A percentile compares a stretch with the other conserved stretches of the same genome.
These are phyloP conservation scores for Acanthopagrus latus DNA, from an alignment of 2,797 vertebrate genomes.

Conservation along the genomic window DNA sequence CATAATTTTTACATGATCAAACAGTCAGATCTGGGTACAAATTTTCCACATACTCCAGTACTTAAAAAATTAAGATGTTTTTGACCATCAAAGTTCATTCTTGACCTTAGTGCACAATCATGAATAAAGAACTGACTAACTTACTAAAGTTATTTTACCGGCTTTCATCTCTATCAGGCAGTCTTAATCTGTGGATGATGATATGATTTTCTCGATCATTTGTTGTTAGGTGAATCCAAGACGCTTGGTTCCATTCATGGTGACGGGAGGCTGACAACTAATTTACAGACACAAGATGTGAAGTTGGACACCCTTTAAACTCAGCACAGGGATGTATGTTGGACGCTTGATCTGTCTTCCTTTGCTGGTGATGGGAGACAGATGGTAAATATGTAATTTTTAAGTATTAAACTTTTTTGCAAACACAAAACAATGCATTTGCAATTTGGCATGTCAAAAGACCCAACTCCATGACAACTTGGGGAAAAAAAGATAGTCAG, in stretches of 20 bases:
- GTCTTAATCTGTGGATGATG: no score
- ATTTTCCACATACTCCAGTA: background rate
- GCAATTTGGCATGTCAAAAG: background rate
- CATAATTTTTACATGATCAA: background rate
- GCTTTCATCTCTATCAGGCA: background rate
- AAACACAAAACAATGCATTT: background rate
- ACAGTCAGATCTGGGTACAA: background rate
- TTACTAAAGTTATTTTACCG: background rate
- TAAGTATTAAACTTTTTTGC: no score
- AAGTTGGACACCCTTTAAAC: no score
- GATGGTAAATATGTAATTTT: no score
- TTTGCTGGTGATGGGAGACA: no score
- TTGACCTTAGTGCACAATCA: background rate
- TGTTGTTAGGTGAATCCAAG: no score
- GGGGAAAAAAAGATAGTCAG: background rate
- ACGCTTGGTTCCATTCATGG: no score
- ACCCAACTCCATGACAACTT: background rate
- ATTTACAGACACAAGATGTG: no score
- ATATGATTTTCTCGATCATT: no score
- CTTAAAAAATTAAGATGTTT: background rate
- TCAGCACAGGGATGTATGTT: no score
- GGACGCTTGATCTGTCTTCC: no score
- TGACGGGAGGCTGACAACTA: no score
- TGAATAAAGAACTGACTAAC: background rate
- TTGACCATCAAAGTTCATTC: background rate